Conservation (phyloP, 2,797 vertebrate genomes). For the Liasis olivaceus region DNA sequence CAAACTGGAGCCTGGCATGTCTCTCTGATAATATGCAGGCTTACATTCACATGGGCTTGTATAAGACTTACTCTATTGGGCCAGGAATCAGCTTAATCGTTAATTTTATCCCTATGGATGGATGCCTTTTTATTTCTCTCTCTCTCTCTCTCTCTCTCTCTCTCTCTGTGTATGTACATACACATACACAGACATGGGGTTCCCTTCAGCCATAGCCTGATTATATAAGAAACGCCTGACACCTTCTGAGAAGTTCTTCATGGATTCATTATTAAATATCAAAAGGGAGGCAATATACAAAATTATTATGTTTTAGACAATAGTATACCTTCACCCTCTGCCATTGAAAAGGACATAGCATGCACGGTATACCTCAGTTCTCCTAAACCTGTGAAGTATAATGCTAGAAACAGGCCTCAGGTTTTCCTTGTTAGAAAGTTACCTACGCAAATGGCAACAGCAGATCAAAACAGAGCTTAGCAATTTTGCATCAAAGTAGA, state of each 20-base stretch:
- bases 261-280: not conserved
- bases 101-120: not conserved
- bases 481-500: not conserved
- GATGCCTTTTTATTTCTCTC: not conserved
- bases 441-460: rapidly evolving
- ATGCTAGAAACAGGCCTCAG: not conserved
- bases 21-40: not conserved
- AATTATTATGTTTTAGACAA: not conserved
- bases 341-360: not conserved
- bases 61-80: not conserved
- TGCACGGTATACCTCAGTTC: not conserved
- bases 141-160: not conserved
- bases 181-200: not conserved
- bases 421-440: not conserved
- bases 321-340: not conserved
- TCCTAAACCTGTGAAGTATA: not conserved
- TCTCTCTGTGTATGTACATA: not conserved
- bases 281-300: not conserved
- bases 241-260: not conserved
- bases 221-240: not conserved
- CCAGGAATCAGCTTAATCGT: not conserved
- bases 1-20: not conserved
- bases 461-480: rapidly evolving
- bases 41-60: not conserved
- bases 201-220: not conserved